Conservation (phyloP, 2,797 vertebrate genomes). For the Coregonus suidteri region DNA sequence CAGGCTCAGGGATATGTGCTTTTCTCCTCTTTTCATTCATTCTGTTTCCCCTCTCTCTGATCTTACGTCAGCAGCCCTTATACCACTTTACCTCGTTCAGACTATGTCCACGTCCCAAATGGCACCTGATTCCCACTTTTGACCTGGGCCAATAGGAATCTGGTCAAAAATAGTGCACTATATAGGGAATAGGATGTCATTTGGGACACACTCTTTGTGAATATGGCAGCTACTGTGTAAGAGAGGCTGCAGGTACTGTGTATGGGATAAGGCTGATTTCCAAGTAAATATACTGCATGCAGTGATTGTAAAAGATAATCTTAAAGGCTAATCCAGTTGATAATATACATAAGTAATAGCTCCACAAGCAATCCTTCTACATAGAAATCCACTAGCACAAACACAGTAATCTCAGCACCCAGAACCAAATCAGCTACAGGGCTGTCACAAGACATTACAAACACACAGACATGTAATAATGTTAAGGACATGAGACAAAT, state of each 20-base stretch:
- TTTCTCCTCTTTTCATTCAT: slow-evolving; percentile 23
- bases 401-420: slow-evolving; percentile 14
- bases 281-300: neutral
- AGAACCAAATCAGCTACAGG: neutral
- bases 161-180: too few species aligned
- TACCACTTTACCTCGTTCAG: neutral
- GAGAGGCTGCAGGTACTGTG: neutral
- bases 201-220: too few species aligned
- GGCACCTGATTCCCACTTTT: neutral
- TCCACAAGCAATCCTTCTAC: too few species aligned
- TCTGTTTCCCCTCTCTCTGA: slow-evolving; percentile 12
- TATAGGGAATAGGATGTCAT: too few species aligned
- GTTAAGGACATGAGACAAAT: slow-evolving; percentile 6
- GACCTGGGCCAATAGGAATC: too few species aligned
- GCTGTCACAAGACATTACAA: neutral
- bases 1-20: slow-evolving; percentile 27
- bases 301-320: slow-evolving; percentile 4
- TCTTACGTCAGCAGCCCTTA: neutral
- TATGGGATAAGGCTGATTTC: neutral
- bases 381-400: slow-evolving; percentile 23
- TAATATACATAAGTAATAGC: neutral
- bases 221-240: too few species aligned
- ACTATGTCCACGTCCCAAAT: neutral
- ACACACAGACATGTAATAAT: neutral
- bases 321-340: slow-evolving; percentile 14